Percentiles rank a stretch among this genome's conserved stretches.
phyloP scores from a whole-genome alignment of 2,113 vertebrate genomes.

The Paralichthys olivaceus region DNA sequence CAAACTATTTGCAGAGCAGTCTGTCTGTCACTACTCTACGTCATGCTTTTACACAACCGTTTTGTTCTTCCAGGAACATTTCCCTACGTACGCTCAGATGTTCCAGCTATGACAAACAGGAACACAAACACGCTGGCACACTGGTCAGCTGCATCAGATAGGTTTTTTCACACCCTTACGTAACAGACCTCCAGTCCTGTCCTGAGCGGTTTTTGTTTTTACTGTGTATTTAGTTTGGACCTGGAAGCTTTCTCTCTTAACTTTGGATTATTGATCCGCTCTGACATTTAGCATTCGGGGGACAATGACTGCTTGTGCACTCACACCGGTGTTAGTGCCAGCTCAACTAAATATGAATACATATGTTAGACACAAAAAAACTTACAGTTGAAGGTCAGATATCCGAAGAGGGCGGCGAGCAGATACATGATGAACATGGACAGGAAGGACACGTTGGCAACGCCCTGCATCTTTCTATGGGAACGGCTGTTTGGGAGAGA shows the following conservation, averaged over 20 bases:
- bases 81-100: not conserved
- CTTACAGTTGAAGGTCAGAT: slow-evolving; percentile 96
- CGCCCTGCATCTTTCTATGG: slow-evolving; percentile 93
- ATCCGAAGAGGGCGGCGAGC: slow-evolving; percentile 96
- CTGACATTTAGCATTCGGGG: not conserved
- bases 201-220: not conserved
- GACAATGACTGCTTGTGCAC: not conserved
- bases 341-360: not conserved
- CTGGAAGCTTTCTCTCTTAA: not conserved
- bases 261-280: not conserved
- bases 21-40: not conserved
- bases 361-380: not conserved
- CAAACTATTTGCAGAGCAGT: not conserved
- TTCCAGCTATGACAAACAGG: slow-evolving; percentile 39
- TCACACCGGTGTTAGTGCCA: not conserved
- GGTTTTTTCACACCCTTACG: slow-evolving; percentile 55
- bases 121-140: slow-evolving; percentile 5
- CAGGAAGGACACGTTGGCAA: slow-evolving; percentile 96
- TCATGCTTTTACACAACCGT: slow-evolving; percentile 48
- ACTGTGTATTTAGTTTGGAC: slow-evolving; percentile 15
- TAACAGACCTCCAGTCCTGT: slow-evolving; percentile 30
- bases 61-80: slow-evolving; percentile 36
- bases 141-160: slow-evolving; percentile 25
- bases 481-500: slow-evolving; percentile 84
- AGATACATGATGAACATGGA: slow-evolving; percentile 99